Evolutionary conservation across 2,797 vertebrate genomes (phyloP).

Genomic region (Antennarius maculatus): DNA sequence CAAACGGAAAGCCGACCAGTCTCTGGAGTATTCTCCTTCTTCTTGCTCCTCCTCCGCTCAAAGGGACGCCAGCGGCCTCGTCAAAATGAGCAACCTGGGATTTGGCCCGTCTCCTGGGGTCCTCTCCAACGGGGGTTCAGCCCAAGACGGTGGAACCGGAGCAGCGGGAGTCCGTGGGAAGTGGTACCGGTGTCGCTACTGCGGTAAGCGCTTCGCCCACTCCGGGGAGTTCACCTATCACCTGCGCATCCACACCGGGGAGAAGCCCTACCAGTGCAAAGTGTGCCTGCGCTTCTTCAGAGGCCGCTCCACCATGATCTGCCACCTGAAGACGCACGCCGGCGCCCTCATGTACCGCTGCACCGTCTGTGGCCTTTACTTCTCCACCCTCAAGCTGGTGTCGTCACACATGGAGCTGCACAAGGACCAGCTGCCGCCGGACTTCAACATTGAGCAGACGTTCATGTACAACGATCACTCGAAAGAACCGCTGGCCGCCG

Average conservation of each 20-base stretch:
- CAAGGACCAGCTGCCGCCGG: slow-evolving; percentile 91
- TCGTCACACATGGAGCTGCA: slow-evolving; percentile 95
- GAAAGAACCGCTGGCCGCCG: slow-evolving; percentile 88
- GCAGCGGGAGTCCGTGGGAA: slow-evolving; percentile 63
- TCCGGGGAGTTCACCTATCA: slow-evolving; percentile 99
- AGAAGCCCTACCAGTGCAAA: slow-evolving; percentile 98
- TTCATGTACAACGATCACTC: slow-evolving; percentile 99
- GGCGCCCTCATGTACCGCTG: slow-evolving; percentile 99
- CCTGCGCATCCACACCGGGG: slow-evolving; percentile 94
- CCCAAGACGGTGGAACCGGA: slow-evolving; percentile 20
- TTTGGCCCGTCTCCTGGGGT: slow-evolving; percentile 54
- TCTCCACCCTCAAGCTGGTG: slow-evolving; percentile 97
- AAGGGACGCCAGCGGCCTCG: slow-evolving; percentile 54
- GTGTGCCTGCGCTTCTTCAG: slow-evolving; percentile 97
- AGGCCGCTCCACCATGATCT: slow-evolving; percentile 97
- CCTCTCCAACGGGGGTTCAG: slow-evolving; percentile 52
- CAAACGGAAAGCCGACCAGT: slow-evolving; percentile 86
- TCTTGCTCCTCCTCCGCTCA: slow-evolving; percentile 72
- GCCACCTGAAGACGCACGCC: slow-evolving; percentile 96
- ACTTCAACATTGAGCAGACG: slow-evolving; percentile 98
- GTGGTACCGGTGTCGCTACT: slow-evolving; percentile 94
- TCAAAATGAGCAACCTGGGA: slow-evolving; percentile 64
- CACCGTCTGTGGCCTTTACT: slow-evolving; percentile 93
- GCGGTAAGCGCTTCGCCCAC: slow-evolving; percentile 96
- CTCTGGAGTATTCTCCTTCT: slow-evolving; percentile 70